Base-by-base conservation (phyloP, 2,888 invertebrate genomes). In the Tyria jacobaeae region DNA sequence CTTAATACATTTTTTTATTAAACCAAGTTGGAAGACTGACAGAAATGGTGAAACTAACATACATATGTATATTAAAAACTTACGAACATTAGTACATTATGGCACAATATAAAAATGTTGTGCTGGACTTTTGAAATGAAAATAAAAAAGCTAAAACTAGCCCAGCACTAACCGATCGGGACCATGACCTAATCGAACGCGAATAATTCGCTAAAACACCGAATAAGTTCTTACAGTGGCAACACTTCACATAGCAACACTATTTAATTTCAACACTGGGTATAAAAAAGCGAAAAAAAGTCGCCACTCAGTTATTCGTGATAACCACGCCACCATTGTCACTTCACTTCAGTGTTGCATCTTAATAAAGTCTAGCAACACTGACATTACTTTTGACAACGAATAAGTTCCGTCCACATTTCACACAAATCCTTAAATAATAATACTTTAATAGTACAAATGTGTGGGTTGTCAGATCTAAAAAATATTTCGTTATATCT, bases 21-120 rank as follows among this genome's bases (percentile, higher is more conserved):
- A 65, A 62, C 17, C 44, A 76, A 76, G 73, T 67, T 82, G 86
- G 84, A 86, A 86, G 84, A 86, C 85, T 70, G 71, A 86, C 83
- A 72, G 62, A 72, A 66, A 64, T 70, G 55, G 57, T 63, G 60
- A 71, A 21, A 73, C 58, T 63, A 59, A 47, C 47, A 59, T 60
- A 73, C 65, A 71, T 57, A 76, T 70, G 71, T 57, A 41, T 44
- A 44, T 66, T 56, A 58, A 56, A 73, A 64, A 58, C 57, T 56
- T 27, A 53, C 15, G 27, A 57, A 70, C 55, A 48, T 68, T 76
- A 76, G 35, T 53, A 66, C 56, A 48, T 67, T 76, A 76, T 76
- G 78, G 78, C 76, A 76, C 78, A 67, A 71, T 75, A 64, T 61
- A 64, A 71, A 62, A 70, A 57, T 50, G 61, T 56, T 55, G 69